Base-by-base conservation (phyloP, 2,113 vertebrate genomes). In the Psephotus haematonotus region DNA sequence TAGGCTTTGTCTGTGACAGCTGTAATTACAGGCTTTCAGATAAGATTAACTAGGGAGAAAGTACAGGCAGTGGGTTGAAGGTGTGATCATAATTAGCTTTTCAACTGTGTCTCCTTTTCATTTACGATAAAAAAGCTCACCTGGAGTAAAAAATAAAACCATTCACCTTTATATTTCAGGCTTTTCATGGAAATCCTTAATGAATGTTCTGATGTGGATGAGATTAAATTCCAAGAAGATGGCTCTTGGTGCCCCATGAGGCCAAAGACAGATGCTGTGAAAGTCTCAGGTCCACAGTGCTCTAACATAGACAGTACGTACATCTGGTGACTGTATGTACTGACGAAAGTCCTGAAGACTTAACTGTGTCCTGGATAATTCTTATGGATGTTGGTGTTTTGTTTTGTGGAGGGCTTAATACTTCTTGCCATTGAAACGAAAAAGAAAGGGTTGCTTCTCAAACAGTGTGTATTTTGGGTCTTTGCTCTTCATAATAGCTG, bases 201-300 rank as follows among this genome's bases (percentile, higher is more conserved):
- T 79, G 99, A 99, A 96, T 99, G 99, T 97, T 99, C 99, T 15
- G 99, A 99, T 92, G 99, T 99, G 70, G 99, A 99, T 95, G 99
- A 99, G 96, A 99, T 99, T 85, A 99, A 99, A 97, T 99, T 99
- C 96, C 99, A 99, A 91, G 99, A 99, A 94, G 99, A 99, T 62
- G 99, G 99, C 20, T 99, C 99, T 23, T 99, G 99, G 99, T 99
- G 99, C 91, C 99, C 99, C 49, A 99, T 99, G 99, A 99, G 99
- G 97, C 99, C 99, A 92, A 99, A 99, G 97, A 99, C 99, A 82
- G 99, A 99, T 96, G 83, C 98, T 11, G 95, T 99, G 78, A 99
- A 99, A 97, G 97, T 99, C n/a, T 97, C 99, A 53, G 98, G 98
- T 81, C 97, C 98, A 31, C 98, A 98, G 8, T 97, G 98, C 87